A percentile compares a stretch with the other conserved stretches of the same genome.
Conservation (phyloP, 2,797 vertebrate species). For the Malacoraja senta region DNA sequence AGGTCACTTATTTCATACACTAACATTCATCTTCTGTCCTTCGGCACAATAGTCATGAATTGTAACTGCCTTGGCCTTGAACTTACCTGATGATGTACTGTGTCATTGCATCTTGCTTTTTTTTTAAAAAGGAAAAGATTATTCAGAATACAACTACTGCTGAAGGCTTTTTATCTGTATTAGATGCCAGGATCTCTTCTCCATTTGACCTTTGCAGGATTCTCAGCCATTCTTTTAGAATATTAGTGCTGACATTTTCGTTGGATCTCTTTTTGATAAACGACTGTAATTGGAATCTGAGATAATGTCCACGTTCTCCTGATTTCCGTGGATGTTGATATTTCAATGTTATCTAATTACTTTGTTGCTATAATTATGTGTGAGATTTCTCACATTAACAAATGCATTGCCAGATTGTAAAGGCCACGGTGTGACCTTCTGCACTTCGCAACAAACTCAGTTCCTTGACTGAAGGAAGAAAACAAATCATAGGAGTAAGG, state of each 20-base stretch:
- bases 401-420: neutral
- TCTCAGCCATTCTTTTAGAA: neutral
- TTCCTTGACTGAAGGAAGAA: neutral
- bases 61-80: neutral
- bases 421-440: neutral
- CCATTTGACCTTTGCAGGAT: neutral
- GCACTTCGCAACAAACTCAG: neutral
- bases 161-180: neutral
- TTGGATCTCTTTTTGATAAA: neutral
- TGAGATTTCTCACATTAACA: neutral
- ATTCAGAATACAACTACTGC: neutral
- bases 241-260: neutral
- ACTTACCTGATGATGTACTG: neutral
- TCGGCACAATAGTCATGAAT: neutral
- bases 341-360: neutral
- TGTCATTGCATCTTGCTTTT: neutral
- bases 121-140: neutral
- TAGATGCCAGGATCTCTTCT: neutral
- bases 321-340: conserved; percentile 2
- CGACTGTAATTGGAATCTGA: neutral
- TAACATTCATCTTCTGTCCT: neutral
- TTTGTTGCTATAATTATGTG: neutral
- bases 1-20: neutral
- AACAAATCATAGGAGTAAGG: too few species aligned
- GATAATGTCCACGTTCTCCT: neutral